Conservation (phyloP, 2,888 invertebrate genomes). For the Morinoia aosen region DNA sequence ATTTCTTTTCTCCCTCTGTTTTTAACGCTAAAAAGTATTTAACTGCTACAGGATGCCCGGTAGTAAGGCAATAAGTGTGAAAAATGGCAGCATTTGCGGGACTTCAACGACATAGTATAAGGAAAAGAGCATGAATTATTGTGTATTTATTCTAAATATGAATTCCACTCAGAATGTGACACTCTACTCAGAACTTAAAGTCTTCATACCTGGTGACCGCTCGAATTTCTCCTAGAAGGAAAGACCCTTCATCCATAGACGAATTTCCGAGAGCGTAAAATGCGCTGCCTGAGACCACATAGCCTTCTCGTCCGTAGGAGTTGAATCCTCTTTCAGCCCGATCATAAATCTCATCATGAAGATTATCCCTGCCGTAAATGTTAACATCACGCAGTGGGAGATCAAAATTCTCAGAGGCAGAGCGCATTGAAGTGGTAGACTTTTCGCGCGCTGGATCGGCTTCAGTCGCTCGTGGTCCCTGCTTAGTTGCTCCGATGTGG, state of each 20-base stretch:
- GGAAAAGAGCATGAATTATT: no score
- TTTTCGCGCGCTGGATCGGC: neutral
- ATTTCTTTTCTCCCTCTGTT: no score
- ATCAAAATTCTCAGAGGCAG: neutral
- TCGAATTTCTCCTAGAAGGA: slow-evolving; percentile 44
- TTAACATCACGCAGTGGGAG: neutral
- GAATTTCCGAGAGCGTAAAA: slow-evolving; percentile 9
- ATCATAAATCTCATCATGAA: neutral
- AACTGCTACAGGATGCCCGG: no score
- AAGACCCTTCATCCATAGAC: neutral
- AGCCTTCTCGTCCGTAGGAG: neutral
- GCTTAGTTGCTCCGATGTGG: neutral
- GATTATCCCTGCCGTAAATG: neutral
- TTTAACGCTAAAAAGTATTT: no score
- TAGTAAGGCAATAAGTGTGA: no score
- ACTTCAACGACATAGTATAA: no score
- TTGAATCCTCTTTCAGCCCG: neutral
- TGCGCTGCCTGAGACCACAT: neutral
- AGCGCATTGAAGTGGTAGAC: neutral
- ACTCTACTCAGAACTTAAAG: neutral
- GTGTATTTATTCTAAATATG: neutral
- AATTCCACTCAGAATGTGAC: neutral
- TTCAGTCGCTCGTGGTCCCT: neutral
- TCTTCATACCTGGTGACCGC: slow-evolving; percentile 54
- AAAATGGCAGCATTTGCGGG: no score